These are phyloP conservation scores for Bombyx huttoni DNA, from an alignment of 2,888 invertebrate species.

Conservation along the genomic window DNA sequence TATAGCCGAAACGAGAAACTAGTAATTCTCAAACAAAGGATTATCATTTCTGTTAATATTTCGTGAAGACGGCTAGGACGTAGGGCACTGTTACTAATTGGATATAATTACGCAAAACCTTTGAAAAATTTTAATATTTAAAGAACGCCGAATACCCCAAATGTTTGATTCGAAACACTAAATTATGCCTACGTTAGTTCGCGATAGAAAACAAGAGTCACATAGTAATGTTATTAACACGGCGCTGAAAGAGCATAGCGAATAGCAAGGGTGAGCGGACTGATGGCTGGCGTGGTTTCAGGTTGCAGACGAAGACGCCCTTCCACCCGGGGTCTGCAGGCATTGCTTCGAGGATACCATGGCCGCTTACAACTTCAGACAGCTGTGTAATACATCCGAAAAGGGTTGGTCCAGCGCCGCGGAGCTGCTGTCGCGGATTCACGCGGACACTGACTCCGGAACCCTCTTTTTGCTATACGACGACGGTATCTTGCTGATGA, in stretches of 20 bases:
- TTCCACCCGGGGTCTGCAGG: conserved; percentile 43
- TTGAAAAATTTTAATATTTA: too few species aligned
- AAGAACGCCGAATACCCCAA: too few species aligned
- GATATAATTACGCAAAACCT: too few species aligned
- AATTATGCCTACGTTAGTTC: too few species aligned
- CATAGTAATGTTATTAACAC: too few species aligned
- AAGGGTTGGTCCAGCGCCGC: conserved; percentile 31
- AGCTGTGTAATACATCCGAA: conserved; percentile 29
- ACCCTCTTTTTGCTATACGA: conserved; percentile 29
- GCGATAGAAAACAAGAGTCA: too few species aligned
- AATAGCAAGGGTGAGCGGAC: conserved; percentile 28
- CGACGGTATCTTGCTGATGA: conserved; percentile 17
- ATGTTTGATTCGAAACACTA: too few species aligned
- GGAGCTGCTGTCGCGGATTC: conserved; percentile 17
- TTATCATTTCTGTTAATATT: too few species aligned
- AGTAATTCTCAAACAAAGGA: too few species aligned
- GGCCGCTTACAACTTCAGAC: conserved; percentile 30
- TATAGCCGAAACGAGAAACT: too few species aligned
- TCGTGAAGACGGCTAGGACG: too few species aligned
- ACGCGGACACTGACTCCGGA: conserved; percentile 18
- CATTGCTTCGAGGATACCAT: conserved; percentile 32
- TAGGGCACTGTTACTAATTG: too few species aligned
- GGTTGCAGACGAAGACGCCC: conserved; percentile 36
- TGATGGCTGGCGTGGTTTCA: conserved; percentile 59
- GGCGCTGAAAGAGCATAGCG: neutral